phyloP scores from a whole-genome alignment of 2,888 invertebrate species.

The Teleogryllus oceanicus region DNA sequence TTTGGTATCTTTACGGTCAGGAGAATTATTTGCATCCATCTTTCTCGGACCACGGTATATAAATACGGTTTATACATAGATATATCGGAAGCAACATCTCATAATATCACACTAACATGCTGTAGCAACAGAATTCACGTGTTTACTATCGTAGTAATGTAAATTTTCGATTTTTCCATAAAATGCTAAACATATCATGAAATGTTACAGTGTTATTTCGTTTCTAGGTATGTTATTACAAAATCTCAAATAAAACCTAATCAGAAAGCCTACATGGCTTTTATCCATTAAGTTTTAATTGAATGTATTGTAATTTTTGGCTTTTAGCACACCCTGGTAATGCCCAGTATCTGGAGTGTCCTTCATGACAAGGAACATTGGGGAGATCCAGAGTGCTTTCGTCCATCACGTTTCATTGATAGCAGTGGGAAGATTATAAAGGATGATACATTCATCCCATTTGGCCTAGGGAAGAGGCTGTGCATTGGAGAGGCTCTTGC shows the following conservation, averaged over 20 bases:
- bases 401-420: slow-evolving; percentile 38
- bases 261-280: not conserved
- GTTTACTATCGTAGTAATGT: too few relatives aligned
- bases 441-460: slow-evolving; percentile 36
- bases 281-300: not conserved
- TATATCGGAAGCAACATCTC: too few relatives aligned
- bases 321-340: slow-evolving; percentile 18
- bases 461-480: slow-evolving; percentile 38
- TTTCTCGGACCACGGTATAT: too few relatives aligned
- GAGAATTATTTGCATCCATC: too few relatives aligned
- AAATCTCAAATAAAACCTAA: not conserved
- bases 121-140: too few relatives aligned
- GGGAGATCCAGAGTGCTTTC: slow-evolving; percentile 39
- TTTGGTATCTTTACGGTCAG: too few relatives aligned
- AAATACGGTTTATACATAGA: too few relatives aligned
- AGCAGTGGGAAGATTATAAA: slow-evolving; percentile 35
- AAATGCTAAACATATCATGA: too few relatives aligned
- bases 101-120: too few relatives aligned
- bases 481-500: slow-evolving; percentile 39
- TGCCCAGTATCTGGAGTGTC: slow-evolving; percentile 32
- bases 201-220: too few relatives aligned
- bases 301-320: not conserved
- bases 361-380: slow-evolving; percentile 37
- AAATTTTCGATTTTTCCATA: too few relatives aligned
- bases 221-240: too few relatives aligned